Conservation (phyloP, 2,888 invertebrate genomes). For the Drosophila atripex region DNA sequence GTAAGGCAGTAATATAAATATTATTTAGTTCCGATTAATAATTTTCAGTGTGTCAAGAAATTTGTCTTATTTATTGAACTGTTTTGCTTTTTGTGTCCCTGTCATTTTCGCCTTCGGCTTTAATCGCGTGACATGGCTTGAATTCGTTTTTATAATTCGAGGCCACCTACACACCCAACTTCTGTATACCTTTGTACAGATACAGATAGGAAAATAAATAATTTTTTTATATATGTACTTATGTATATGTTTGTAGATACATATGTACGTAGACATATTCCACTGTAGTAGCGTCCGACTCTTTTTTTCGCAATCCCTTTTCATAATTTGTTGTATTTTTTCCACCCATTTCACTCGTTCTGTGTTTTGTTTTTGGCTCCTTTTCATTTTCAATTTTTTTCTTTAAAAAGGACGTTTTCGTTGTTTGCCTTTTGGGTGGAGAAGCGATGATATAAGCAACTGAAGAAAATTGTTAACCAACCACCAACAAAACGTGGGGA, state of each 20-base stretch:
- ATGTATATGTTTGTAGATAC: background rate
- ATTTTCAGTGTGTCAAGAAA: too few relatives aligned
- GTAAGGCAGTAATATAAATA: too few relatives aligned
- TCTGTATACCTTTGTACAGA: conserved; percentile 20
- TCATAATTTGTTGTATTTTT: conserved; percentile 1
- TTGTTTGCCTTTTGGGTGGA: background rate
- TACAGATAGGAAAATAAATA: background rate
- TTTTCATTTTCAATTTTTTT: conserved; percentile 1
- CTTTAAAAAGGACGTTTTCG: conserved; percentile 2
- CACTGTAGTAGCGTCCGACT: background rate
- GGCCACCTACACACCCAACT: conserved; percentile 37
- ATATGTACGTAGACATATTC: background rate
- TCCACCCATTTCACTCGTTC: background rate
- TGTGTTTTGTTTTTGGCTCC: background rate
- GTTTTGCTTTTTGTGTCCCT: background rate
- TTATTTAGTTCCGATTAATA: too few relatives aligned
- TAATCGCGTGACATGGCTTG: conserved; percentile 66
- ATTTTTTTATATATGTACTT: background rate
- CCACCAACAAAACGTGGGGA: conserved; percentile 1
- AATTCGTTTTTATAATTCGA: conserved; percentile 68
- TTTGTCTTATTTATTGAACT: background rate
- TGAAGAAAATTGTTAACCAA: conserved; percentile 29
- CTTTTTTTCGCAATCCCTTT: background rate
- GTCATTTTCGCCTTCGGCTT: conserved; percentile 41
- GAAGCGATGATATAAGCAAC: conserved; percentile 15